These are phyloP conservation scores for Mionectes macconnelli DNA, from an alignment of 2,113 vertebrate genomes.

Conservation along the genomic window DNA sequence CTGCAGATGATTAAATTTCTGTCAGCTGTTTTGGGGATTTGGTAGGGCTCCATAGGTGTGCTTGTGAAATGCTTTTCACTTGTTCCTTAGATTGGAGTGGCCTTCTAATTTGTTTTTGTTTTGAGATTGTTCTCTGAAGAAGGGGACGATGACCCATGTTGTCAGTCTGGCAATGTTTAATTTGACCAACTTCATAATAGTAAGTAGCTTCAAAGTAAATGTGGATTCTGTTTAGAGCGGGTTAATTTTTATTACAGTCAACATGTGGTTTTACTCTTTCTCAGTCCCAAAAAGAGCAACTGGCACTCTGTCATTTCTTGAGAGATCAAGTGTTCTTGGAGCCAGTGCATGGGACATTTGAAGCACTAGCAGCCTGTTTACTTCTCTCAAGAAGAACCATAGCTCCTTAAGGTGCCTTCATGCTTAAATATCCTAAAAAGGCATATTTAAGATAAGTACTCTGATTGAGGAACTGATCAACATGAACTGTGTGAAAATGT, in stretches of 20 bases:
- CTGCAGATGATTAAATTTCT: background rate
- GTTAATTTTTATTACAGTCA: background rate
- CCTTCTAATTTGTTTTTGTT: background rate
- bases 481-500: background rate
- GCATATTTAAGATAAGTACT: background rate
- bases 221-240: background rate
- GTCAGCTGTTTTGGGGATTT: background rate
- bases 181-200: background rate
- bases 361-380: constrained; percentile 18
- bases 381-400: background rate
- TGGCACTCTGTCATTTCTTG: background rate
- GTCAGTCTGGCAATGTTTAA: background rate
- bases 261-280: background rate
- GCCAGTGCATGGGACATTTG: background rate
- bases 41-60: background rate
- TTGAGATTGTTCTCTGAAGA: background rate
- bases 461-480: background rate
- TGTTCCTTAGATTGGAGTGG: background rate
- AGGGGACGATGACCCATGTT: background rate
- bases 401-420: background rate
- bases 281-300: background rate
- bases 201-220: background rate
- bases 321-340: constrained; percentile 37
- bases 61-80: background rate
- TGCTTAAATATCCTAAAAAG: background rate